Percentiles rank a stretch among this genome's conserved stretches.
Conservation (phyloP, 2,113 vertebrate genomes). For the Amphilophus citrinellus region DNA sequence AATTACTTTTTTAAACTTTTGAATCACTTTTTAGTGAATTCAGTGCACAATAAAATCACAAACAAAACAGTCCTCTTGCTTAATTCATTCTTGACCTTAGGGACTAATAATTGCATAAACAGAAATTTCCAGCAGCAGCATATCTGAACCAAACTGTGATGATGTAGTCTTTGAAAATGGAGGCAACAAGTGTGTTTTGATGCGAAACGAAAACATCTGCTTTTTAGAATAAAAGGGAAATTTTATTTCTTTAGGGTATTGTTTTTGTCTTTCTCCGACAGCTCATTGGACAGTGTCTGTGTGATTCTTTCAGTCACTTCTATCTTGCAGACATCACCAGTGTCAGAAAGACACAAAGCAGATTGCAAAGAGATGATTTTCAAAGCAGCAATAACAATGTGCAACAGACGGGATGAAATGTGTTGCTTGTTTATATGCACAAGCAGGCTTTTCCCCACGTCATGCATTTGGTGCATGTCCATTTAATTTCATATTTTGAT, state of each 20-base stretch:
- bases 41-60: background rate
- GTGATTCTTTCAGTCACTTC: background rate
- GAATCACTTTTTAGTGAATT: background rate
- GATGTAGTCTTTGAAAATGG: constrained; percentile 4
- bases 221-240: background rate
- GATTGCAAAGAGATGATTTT: background rate
- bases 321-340: constrained; percentile 1
- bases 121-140: background rate
- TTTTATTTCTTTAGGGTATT: constrained; percentile 3
- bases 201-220: background rate
- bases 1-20: background rate
- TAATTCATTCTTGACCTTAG: constrained; percentile 12
- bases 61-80: background rate
- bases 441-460: background rate
- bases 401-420: background rate
- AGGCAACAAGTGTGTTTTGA: background rate
- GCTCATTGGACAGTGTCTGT: background rate
- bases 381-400: background rate
- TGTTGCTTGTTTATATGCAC: background rate
- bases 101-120: background rate
- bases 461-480: background rate
- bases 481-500: background rate
- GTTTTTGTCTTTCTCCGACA: constrained; percentile 7
- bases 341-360: background rate
- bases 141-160: background rate